Conservation (phyloP, 2,888 invertebrate genomes). For the Clunio marinus region DNA sequence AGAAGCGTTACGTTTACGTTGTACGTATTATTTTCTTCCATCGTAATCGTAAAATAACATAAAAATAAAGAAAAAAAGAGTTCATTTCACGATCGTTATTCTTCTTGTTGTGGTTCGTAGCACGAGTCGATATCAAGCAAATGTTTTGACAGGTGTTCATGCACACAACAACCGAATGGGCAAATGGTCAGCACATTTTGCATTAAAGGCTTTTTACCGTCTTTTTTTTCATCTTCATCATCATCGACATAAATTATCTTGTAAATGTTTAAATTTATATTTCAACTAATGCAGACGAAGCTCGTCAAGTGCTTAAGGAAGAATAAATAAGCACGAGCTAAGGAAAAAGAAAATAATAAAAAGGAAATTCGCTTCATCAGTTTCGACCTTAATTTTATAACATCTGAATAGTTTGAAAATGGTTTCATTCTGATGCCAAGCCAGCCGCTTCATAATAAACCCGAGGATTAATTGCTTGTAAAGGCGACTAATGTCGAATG, state of each 20-base stretch:
- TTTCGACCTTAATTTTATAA: no score
- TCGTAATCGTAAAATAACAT: not conserved
- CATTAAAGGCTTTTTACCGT: not conserved
- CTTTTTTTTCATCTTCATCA: not conserved
- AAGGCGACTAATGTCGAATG: no score
- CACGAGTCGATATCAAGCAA: slow-evolving; percentile 36
- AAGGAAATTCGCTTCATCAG: no score
- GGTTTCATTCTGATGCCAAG: no score
- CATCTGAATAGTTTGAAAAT: no score
- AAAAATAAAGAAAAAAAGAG: not conserved
- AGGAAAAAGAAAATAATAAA: no score
- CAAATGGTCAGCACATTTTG: slow-evolving; percentile 10
- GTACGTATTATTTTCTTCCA: not conserved
- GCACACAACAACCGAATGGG: slow-evolving; percentile 15
- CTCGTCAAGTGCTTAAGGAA: no score
- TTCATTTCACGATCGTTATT: not conserved
- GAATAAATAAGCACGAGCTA: no score
- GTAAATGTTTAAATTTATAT: not conserved
- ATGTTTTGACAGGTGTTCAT: slow-evolving; percentile 39
- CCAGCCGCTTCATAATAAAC: no score
- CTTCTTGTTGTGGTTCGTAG: not conserved
- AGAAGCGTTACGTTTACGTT: not conserved
- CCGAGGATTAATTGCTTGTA: no score
- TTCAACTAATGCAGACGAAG: no score
- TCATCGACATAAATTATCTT: not conserved